Base-by-base conservation (phyloP, 2,888 invertebrate species). In the Chrysodeixis includens region DNA sequence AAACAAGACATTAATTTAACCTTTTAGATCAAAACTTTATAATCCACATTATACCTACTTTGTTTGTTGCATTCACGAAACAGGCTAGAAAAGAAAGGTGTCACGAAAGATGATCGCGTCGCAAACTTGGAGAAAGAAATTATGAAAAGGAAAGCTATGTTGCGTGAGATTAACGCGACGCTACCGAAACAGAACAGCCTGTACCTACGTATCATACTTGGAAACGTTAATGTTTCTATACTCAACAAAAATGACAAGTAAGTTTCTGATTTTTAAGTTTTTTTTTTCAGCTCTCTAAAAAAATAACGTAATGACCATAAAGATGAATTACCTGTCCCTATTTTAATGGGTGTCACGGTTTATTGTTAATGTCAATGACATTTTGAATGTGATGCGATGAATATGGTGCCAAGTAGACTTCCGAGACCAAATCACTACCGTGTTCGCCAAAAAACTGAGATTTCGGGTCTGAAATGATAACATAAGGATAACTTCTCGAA, bases 221-320 rank as follows among this genome's bases (percentile, higher is more conserved):
- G 99, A 79, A 98, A 98, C 91, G 99, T 99, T 54, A 99, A 99
- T 94, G 99, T 99, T 26, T 99, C 99, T 30, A 98, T 99, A 90
- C 95, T 99, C 71, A 99, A 99, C 95, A 99, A 99, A 95, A 98
- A 97, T 90, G 99, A 99, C 92, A 99, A 99, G 98, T 98, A 95
- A 95, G 97, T 95, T 70, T 56, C 20, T 53, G 12, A 10, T 18
- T 35, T 35, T 4, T 12, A 14, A 0, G 14, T 2, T 9, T 4
- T 35, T 12, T 14, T 35, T 35, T 35, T 14, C 35, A 35, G 3
- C 14, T 1, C 4, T 35, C 14, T 30, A 20, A 10, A 26, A 26
- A n/a, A n/a, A n/a, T n/a, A n/a, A 26, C 26, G 2, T 26, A 26
- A 26, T 26, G 6, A 26, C 26, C 26, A 26, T 26, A 26, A 26